phyloP scores from a whole-genome alignment of 1,140 invertebrate genomes.

The Callitettix versicolor region DNA sequence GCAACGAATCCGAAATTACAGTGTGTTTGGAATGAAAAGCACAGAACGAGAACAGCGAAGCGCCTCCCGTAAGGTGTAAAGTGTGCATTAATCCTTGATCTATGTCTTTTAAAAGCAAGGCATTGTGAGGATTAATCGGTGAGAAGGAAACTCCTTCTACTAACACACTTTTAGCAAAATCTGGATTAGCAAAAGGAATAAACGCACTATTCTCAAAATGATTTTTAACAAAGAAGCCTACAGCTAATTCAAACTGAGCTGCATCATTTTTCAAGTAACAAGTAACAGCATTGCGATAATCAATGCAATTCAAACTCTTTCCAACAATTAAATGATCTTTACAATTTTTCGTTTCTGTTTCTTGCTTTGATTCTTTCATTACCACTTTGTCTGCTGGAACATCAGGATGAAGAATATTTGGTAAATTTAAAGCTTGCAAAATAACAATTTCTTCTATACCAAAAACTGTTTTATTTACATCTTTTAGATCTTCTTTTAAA shows the following conservation, averaged over 20 bases:
- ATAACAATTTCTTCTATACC: constrained; percentile 48
- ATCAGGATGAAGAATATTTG: constrained; percentile 48
- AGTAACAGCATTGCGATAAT: constrained; percentile 43
- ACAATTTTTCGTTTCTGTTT: constrained; percentile 27
- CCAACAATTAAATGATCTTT: constrained; percentile 46
- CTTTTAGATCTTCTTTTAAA: constrained; percentile 47
- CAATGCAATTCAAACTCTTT: constrained; percentile 37
- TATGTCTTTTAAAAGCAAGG: constrained; percentile 43
- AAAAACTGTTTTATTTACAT: constrained; percentile 42
- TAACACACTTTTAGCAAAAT: constrained; percentile 53
- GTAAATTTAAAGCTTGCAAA: constrained; percentile 44
- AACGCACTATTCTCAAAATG: constrained; percentile 38
- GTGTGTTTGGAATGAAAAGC: constrained; percentile 49
- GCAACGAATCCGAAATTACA: constrained; percentile 41
- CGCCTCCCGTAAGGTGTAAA: constrained; percentile 53
- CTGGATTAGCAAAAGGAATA: constrained; percentile 47
- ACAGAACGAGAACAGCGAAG: constrained; percentile 48
- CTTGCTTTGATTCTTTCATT: constrained; percentile 32
- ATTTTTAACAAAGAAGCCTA: constrained; percentile 40
- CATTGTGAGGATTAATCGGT: constrained; percentile 37
- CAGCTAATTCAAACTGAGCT: constrained; percentile 50
- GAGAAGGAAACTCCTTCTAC: constrained; percentile 53
- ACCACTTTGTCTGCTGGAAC: constrained; percentile 38
- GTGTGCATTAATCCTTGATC: constrained; percentile 33
- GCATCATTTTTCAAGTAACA: constrained; percentile 51